A percentile compares a stretch with the other conserved stretches of the same genome.
phyloP scores from a whole-genome alignment of 2,113 vertebrate genomes.

The Etheostoma spectabile region DNA sequence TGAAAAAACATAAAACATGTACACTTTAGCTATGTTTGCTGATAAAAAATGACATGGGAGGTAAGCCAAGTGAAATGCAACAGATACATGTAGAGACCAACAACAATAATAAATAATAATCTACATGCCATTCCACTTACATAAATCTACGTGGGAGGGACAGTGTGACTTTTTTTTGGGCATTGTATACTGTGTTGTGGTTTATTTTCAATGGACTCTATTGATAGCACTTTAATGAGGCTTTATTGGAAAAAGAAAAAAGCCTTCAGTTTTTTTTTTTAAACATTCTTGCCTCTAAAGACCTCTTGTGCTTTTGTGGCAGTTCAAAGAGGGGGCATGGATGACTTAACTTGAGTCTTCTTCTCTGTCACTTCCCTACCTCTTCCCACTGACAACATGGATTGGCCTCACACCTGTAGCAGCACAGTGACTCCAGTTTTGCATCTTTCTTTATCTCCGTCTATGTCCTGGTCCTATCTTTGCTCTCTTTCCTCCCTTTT shows the following conservation, averaged over 20 bases:
- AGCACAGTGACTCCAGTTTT: slow-evolving; percentile 22
- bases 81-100: slow-evolving; percentile 31
- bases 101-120: slow-evolving; percentile 46
- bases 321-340: slow-evolving; percentile 44
- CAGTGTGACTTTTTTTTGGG: slow-evolving; percentile 62
- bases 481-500: slow-evolving; percentile 48
- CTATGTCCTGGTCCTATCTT: slow-evolving; percentile 1
- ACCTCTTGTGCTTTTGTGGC: slow-evolving; percentile 64
- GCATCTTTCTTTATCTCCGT: slow-evolving; percentile 26
- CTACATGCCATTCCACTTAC: slow-evolving; percentile 58
- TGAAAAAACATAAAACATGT: slow-evolving; percentile 22
- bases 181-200: slow-evolving; percentile 66
- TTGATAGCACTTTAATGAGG: slow-evolving; percentile 81
- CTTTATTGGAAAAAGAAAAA: slow-evolving; percentile 61
- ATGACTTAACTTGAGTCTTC: slow-evolving; percentile 58
- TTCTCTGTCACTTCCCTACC: slow-evolving; percentile 47
- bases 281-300: slow-evolving; percentile 78
- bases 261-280: slow-evolving; percentile 67
- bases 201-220: slow-evolving; percentile 79
- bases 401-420: slow-evolving; percentile 44
- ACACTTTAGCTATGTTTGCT: slow-evolving; percentile 12
- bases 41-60: slow-evolving; percentile 30
- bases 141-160: slow-evolving; percentile 55
- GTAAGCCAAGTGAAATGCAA: slow-evolving; percentile 27
- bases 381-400: slow-evolving; percentile 21